Evolutionary conservation across 2,797 vertebrate genomes (phyloP).

Genomic region (Pterois miles): DNA sequence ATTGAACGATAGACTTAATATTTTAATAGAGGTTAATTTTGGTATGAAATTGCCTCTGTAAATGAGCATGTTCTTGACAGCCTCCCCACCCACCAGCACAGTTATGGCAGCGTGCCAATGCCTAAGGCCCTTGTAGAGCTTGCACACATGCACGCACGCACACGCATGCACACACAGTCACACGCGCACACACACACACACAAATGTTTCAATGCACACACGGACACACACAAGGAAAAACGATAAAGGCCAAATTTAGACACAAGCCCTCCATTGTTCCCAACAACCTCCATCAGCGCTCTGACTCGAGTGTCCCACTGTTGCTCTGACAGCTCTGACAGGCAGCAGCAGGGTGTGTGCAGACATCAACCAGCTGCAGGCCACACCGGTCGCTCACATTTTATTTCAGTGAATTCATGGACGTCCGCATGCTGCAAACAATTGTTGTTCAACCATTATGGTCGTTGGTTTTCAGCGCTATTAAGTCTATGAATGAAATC

Average conservation of each 20-base stretch:
- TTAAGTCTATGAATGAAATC: background rate
- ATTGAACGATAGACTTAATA: background rate
- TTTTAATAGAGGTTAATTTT: background rate
- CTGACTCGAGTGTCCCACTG: conserved; percentile 30
- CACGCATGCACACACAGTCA: background rate
- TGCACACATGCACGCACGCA: background rate
- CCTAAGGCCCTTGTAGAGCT: conserved; percentile 27
- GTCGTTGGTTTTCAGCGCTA: background rate
- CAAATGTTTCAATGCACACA: background rate
- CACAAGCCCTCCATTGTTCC: conserved; percentile 68
- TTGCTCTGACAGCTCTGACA: conserved; percentile 38
- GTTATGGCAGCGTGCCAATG: conserved; percentile 37
- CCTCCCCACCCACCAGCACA: conserved; percentile 13
- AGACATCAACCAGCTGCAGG: conserved; percentile 47
- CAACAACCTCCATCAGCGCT: conserved; percentile 22
- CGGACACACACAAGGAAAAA: conserved; percentile 1
- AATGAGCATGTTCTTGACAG: conserved; percentile 21
- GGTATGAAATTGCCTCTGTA: conserved; percentile 12
- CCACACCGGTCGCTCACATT: conserved; percentile 22
- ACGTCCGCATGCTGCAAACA: conserved; percentile 17
- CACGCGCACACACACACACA: background rate
- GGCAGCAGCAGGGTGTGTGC: conserved; percentile 27
- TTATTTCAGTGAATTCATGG: conserved; percentile 34
- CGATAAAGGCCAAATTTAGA: conserved; percentile 40
- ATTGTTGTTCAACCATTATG: background rate